Conservation (phyloP, 1,140 invertebrate species). For the Ectropis grisescens region DNA sequence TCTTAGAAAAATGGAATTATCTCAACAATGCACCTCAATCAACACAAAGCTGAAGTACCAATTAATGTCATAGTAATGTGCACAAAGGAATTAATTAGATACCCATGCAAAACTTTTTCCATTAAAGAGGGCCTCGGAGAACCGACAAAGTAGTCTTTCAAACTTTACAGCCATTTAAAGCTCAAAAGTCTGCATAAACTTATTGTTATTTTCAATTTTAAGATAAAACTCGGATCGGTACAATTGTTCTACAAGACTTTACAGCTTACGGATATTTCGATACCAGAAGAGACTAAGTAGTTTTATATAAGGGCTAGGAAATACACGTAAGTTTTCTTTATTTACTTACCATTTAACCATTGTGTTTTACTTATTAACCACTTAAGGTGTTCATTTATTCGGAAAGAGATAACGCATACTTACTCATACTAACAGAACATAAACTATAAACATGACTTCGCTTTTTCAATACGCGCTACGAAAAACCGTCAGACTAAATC, state of each 20-base stretch:
- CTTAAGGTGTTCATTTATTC: too few species aligned
- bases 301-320: background rate
- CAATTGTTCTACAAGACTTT: background rate
- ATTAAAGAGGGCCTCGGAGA: conserved; percentile 7
- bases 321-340: background rate
- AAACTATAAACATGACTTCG: background rate
- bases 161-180: conserved; percentile 10
- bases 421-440: background rate
- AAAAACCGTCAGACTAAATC: too few species aligned
- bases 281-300: background rate
- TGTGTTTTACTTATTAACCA: too few species aligned
- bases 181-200: conserved; percentile 7
- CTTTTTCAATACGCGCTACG: background rate
- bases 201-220: background rate
- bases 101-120: conserved; percentile 15
- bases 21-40: too few species aligned
- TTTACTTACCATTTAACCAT: too few species aligned
- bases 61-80: conserved; percentile 5
- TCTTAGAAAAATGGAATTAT: too few species aligned
- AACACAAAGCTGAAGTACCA: too few species aligned
- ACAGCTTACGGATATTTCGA: background rate
- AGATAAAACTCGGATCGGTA: background rate
- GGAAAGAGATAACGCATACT: too few species aligned
- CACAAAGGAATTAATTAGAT: conserved; percentile 12
- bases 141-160: conserved; percentile 8